Percentiles rank a stretch among this genome's conserved stretches.
These are phyloP conservation scores for Linnaemya vulpina DNA, from an alignment of 2,888 invertebrate species.

Conservation along the genomic window DNA sequence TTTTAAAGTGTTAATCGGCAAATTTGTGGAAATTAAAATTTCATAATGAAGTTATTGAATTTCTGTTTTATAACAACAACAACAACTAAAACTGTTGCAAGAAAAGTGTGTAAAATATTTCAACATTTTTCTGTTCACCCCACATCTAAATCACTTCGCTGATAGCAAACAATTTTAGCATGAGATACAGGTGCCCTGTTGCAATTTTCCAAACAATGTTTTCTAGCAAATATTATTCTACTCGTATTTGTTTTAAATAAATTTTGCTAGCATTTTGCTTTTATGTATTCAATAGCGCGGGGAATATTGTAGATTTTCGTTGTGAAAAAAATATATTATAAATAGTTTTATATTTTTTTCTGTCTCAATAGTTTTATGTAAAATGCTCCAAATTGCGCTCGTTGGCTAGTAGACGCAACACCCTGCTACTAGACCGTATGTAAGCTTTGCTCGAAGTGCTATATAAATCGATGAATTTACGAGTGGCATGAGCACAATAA, in stretches of 20 bases:
- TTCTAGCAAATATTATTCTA: conserved; percentile 17
- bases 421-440: background rate
- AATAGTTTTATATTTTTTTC: background rate
- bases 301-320: conserved; percentile 22
- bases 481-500: conserved; percentile 13
- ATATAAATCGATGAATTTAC: conserved; percentile 33
- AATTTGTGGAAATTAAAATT: no score
- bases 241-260: conserved; percentile 21
- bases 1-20: no score
- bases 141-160: background rate
- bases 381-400: conserved; percentile 60
- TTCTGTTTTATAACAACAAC: no score
- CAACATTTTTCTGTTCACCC: background rate
- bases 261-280: conserved; percentile 20
- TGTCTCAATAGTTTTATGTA: conserved; percentile 44
- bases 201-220: background rate
- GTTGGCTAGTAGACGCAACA: conserved; percentile 32
- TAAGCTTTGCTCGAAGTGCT: conserved; percentile 22
- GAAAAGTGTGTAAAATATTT: background rate
- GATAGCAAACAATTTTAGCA: conserved; percentile 18
- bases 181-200: conserved; percentile 15
- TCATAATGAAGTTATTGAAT: background rate
- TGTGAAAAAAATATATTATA: conserved; percentile 10
- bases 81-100: background rate
- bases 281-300: conserved; percentile 39